These are phyloP conservation scores for Pampusana beccarii DNA, from an alignment of 2,113 vertebrate genomes.

Conservation along the genomic window DNA sequence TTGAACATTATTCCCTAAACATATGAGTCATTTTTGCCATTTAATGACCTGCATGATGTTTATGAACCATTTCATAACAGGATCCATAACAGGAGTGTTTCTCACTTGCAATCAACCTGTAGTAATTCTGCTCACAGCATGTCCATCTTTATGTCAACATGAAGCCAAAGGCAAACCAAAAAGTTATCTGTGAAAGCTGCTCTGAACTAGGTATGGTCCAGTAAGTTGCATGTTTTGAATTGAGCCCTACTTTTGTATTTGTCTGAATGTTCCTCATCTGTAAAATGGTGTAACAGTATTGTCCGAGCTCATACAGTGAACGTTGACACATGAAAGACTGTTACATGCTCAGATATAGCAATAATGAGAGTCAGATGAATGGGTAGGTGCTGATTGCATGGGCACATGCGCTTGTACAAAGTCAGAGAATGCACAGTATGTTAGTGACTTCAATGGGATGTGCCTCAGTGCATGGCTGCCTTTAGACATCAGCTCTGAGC, in stretches of 20 bases:
- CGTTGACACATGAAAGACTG: neutral
- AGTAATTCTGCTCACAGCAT: neutral
- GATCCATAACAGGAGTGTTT: neutral
- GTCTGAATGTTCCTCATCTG: neutral
- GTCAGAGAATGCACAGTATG: neutral
- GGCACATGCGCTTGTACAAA: rapidly evolving
- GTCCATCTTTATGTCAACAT: neutral
- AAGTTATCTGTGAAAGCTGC: neutral
- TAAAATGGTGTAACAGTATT: neutral
- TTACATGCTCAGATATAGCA: neutral
- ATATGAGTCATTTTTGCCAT: neutral
- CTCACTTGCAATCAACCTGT: neutral
- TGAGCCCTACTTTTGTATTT: neutral
- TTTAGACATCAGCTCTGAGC: neutral
- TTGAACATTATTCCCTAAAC: neutral
- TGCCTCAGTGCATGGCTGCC: neutral
- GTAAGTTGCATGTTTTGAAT: neutral
- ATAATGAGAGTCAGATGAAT: neutral
- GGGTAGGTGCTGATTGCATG: neutral
- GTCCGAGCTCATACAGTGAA: neutral
- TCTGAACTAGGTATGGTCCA: neutral
- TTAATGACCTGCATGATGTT: neutral
- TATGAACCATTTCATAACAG: neutral
- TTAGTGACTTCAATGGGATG: neutral
- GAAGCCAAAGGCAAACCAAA: neutral